Evolutionary conservation across 2,888 invertebrate species (phyloP), one percentile per base, ranked within the genome.

Genomic region (Linyphia triangularis): DNA sequence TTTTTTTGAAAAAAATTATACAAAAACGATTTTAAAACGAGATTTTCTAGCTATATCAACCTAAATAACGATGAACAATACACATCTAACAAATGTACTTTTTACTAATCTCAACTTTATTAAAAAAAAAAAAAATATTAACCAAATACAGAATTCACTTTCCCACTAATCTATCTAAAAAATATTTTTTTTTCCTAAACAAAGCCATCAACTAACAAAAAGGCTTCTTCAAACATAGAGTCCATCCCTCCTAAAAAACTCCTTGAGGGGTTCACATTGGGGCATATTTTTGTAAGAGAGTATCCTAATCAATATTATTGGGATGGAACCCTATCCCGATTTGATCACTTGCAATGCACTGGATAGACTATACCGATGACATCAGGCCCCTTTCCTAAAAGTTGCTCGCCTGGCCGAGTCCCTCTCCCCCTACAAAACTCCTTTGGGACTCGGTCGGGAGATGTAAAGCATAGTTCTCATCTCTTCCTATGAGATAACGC

Each of bases 241-340:
- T 72, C 67, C 51, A 51, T n/a, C 13, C 51, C 33, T 9, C 33
- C 4, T 33, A 33, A 51, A 51, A 51, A 51, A 51, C 5, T n/a
- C 51, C 51, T 16, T 16, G 69, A 43, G 70, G 69, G 57, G 70
- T 72, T 22, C 28, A 28, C 59, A 73, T 59, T 70, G 79, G 63
- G 57, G 70, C 43, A 51, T 69, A 82, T 69, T 51, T 51, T 33
- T 30, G 85, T 22, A 73, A 65, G 37, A 73, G 59, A 77, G 70
- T 70, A 40, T 28, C 40, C 89, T 84, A 89, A 89, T 89, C 89
- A 89, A 89, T 89, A 89, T 83, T 84, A 88, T 88, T 83, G 78
- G 83, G 79, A 79, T 40, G 78, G 78, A 51, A 59, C 75, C 73
- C 89, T 84, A 89, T 89, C 72, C 70, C 78, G 78, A 78, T 78